A percentile compares a stretch with the other conserved stretches of the same genome.
These are phyloP conservation scores for Dermochelys coriacea DNA, from an alignment of 2,797 vertebrate species.

Conservation along the genomic window DNA sequence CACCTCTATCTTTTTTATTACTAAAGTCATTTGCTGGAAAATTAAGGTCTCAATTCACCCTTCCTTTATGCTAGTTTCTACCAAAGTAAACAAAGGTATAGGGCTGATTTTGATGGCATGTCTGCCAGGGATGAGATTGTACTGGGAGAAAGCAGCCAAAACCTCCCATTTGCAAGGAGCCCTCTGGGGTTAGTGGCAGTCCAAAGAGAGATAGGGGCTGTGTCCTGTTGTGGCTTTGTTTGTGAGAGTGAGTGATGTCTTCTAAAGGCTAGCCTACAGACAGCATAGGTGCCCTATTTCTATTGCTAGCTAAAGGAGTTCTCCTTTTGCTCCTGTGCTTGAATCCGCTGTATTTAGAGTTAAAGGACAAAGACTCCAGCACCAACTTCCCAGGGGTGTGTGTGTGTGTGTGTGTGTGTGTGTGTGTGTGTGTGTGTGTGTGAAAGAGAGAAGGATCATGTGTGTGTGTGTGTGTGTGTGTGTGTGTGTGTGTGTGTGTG, in stretches of 20 bases:
- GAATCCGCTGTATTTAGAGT: background rate
- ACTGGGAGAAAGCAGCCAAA: background rate
- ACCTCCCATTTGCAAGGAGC: background rate
- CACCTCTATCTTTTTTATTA: conserved; percentile 36
- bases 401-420: no score
- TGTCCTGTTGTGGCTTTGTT: fast-evolving
- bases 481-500: background rate
- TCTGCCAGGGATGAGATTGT: fast-evolving
- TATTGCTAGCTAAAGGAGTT: background rate
- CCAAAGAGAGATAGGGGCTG: background rate
- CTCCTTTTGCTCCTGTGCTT: no score
- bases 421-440: background rate
- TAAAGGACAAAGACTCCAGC: background rate
- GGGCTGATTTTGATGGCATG: background rate
- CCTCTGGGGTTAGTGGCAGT: background rate
- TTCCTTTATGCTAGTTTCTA: background rate
- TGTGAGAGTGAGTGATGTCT: background rate
- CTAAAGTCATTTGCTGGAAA: conserved; percentile 9
- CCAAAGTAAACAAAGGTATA: background rate
- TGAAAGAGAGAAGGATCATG: no score
- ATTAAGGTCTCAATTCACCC: background rate
- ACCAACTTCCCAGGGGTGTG: background rate
- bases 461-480: background rate
- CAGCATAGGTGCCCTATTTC: background rate
- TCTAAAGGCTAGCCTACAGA: background rate